Evolutionary conservation across 2,113 vertebrate species (phyloP).

Genomic region (Danio rerio): GRCz12tu NC_133184.1:4340501-4341000

Average conservation of each 20-base stretch:
- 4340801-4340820: too few species aligned
- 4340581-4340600: constrained; percentile 87
- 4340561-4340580: constrained; percentile 97
- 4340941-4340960: too few species aligned
- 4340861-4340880: too few species aligned
- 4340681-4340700: constrained; percentile 95
- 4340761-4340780: neutral
- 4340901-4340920: too few species aligned
- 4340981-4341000: too few species aligned
- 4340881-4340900: too few species aligned
- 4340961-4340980: too few species aligned
- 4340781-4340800: too few species aligned
- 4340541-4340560: constrained; percentile 94
- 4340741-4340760: neutral
- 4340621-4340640: neutral
- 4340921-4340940: too few species aligned
- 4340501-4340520: constrained; percentile 93
- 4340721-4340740: constrained; percentile 93
- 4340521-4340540: constrained; percentile 93
- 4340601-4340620: neutral
- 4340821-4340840: too few species aligned
- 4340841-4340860: too few species aligned
- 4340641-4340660: neutral
- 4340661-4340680: constrained; percentile 97
- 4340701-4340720: constrained; percentile 94